phyloP scores from a whole-genome alignment of 2,113 vertebrate genomes.

The Rynchops niger region DNA sequence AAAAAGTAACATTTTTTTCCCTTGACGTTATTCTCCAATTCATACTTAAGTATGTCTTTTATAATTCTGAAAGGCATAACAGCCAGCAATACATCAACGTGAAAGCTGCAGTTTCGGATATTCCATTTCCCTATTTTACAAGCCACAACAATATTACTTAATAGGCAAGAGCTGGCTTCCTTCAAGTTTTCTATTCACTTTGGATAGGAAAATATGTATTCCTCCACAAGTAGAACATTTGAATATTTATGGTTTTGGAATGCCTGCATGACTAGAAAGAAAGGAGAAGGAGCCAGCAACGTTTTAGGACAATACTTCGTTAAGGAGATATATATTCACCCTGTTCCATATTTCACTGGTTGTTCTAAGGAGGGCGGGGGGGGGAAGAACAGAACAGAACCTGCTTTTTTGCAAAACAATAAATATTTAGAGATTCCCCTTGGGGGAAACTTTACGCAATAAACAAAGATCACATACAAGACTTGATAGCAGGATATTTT shows the following conservation, averaged over 20 bases:
- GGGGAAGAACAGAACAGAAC: too few relatives aligned
- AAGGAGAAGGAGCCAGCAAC: not conserved
- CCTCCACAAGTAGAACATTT: not conserved
- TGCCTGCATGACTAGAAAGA: not conserved
- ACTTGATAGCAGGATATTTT: not conserved
- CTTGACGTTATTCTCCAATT: slow-evolving; percentile 33
- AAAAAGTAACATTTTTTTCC: slow-evolving; percentile 33
- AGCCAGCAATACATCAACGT: slow-evolving; percentile 52
- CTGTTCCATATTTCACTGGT: not conserved
- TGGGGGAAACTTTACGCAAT: not conserved
- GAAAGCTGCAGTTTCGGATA: not conserved
- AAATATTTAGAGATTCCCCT: not conserved
- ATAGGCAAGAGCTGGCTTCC: slow-evolving; percentile 22
- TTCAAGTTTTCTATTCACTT: not conserved
- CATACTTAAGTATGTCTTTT: slow-evolving; percentile 48
- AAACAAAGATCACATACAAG: not conserved
- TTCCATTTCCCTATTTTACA: slow-evolving; percentile 21
- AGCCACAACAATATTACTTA: slow-evolving; percentile 30
- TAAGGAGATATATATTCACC: not conserved
- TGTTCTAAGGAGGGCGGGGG: too few relatives aligned
- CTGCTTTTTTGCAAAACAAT: not conserved
- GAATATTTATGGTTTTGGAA: slow-evolving; percentile 39
- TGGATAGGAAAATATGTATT: not conserved
- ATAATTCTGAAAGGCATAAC: slow-evolving; percentile 45
- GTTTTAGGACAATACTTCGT: slow-evolving; percentile 20